Percentiles rank a stretch among this genome's conserved stretches.
Evolutionary conservation across 2,797 vertebrate species (phyloP).

Genomic region (Nannoperca australis): DNA sequence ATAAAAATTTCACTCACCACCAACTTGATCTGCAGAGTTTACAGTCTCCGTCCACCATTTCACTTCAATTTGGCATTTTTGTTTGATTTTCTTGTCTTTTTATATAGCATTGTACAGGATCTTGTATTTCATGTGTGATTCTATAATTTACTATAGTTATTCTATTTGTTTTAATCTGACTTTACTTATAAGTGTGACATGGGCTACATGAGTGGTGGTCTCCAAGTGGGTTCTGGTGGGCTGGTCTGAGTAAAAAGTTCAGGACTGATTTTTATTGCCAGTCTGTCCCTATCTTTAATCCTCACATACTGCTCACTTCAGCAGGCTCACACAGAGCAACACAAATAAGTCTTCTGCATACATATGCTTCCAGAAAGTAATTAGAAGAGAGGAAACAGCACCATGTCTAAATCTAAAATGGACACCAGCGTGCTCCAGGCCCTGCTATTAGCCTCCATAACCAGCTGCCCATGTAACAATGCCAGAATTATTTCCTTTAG

Average conservation of each 20-base stretch:
- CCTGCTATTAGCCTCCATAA: neutral
- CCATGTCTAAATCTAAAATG: conserved; percentile 3
- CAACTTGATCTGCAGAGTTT: neutral
- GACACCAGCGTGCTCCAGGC: conserved; percentile 1
- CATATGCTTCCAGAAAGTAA: neutral
- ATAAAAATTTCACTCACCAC: neutral
- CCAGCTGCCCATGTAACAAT: neutral
- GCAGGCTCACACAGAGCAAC: conserved; percentile 1
- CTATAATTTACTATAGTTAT: neutral
- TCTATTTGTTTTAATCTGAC: neutral
- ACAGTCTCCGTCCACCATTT: neutral
- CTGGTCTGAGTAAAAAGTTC: neutral
- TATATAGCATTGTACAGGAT: neutral
- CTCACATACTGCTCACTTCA: neutral
- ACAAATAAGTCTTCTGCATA: neutral
- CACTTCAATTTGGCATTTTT: neutral
- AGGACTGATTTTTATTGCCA: neutral
- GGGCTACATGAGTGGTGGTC: neutral
- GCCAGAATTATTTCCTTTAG: neutral
- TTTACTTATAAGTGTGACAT: neutral
- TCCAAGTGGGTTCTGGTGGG: neutral
- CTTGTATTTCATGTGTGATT: neutral
- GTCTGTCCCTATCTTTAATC: neutral
- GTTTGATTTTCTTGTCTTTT: neutral
- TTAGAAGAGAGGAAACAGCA: conserved; percentile 3